Evolutionary conservation across 2,797 vertebrate genomes (phyloP), one percentile per base, ranked within the genome.

Genomic region (Peromyscus eremicus): DNA sequence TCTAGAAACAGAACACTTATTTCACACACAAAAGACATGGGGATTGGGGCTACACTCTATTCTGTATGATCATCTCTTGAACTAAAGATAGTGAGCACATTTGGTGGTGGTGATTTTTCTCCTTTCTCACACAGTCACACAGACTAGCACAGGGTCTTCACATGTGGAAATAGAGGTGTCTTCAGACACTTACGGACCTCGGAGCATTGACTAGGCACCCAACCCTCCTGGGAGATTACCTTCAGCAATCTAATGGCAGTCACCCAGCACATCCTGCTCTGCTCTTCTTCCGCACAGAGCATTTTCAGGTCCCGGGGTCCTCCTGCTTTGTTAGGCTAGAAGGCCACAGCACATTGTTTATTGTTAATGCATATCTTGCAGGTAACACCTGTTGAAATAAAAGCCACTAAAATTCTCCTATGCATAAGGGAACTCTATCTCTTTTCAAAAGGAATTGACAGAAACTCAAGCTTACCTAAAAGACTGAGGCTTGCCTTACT

Each of bases 191-290:
- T 2, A 68, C 4, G 46, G 81, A 49, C 62, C 16, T 76, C 68
- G 96, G 85, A 94, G 57, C 40, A 91, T 70, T 80, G 88, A 87
- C 89, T 0, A 86, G 62, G 95, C 96, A 91, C 52, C 71, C 96
- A 93, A 3, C 32, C 34, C 7, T 75, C 40, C 60, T 77, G 57
- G 76, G 82, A 97, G 70, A 95, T 98, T 99, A 99, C 99, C 99
- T 99, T 99, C 97, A 99, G 99, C 98, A 99, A 99, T 97, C 99
- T 99, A 99, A 99, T 99, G 97, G 99, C 99, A 34, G 99, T 99
- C 99, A 99, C 99, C 99, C 99, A 99, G 97, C 99, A 99, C 95
- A 99, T 99, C 98, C 99, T 99, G 98, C 98, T 99, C 98, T 99
- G 99, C 96, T 99, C 99, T 96, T 99, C 99, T 98, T 99, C 99